Evolutionary conservation across 2,113 vertebrate genomes (phyloP).

Genomic region (Glaucomys volans): DNA sequence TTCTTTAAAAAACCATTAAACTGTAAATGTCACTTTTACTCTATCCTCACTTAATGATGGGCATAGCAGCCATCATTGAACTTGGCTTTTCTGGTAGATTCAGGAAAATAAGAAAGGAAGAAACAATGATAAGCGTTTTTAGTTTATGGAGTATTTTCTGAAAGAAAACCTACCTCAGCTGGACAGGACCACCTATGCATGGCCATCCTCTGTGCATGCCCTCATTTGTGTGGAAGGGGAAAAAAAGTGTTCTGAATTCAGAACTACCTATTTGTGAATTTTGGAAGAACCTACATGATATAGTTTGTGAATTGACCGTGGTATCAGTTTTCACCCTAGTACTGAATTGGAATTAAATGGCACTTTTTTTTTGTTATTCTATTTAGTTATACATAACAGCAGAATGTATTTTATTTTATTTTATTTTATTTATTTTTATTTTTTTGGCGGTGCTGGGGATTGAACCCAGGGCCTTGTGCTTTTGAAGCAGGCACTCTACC

Average conservation of each 20-base stretch:
- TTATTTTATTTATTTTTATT: too few relatives aligned
- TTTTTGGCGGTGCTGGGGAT: too few relatives aligned
- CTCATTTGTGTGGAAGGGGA: background rate
- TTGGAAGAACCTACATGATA: background rate
- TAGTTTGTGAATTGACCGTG: background rate
- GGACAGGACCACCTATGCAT: background rate
- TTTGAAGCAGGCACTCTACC: too few relatives aligned
- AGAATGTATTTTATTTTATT: too few relatives aligned
- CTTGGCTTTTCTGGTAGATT: background rate
- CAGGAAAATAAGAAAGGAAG: background rate
- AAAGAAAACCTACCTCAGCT: background rate
- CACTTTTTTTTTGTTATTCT: too few relatives aligned
- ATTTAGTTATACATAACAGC: too few relatives aligned
- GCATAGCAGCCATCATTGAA: background rate
- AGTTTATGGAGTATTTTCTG: background rate
- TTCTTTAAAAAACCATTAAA: background rate
- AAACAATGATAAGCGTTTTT: background rate
- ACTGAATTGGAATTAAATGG: background rate
- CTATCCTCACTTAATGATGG: background rate
- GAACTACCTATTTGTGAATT: background rate
- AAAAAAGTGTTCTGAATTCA: background rate
- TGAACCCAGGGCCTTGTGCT: too few relatives aligned
- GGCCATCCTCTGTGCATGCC: background rate
- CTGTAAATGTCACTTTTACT: background rate
- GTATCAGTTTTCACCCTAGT: background rate